Evolutionary conservation across 2,797 vertebrate species (phyloP), one percentile per base, ranked within the genome.

Genomic region (Tiaroga cobitis): DNA sequence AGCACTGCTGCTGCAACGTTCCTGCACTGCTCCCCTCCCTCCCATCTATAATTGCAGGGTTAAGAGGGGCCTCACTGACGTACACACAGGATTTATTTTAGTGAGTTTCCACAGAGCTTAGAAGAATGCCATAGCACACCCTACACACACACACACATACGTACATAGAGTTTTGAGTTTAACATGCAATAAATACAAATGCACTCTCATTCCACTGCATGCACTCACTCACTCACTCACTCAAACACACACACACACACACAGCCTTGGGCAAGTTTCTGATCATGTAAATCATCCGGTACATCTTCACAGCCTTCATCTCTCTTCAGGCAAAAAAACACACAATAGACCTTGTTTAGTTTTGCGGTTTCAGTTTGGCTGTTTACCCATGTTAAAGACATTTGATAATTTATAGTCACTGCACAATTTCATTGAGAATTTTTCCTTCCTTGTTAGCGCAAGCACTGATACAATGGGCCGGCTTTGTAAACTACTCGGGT

Each of bases 21-120:
- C 90, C 88, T 91, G 88, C 88, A 80, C 89, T 90, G 90, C 93
- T 92, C 92, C 92, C 92, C 93, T 83, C 76, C 61, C 51, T 82
- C 56, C 76, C 89, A 72, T 81, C 85, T 16, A 92, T 96, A 96
- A 96, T 96, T 95, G 95, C 94, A 95, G 95, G 94, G 92, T 95
- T 92, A 93, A 90, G 91, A 91, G 93, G 92, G 93, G 93, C 94
- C 95, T 93, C 94, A 93, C 94, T 95, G 95, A 95, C 95, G 94
- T 95, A 95, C 87, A 51, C 70, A n/a, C 94, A 95, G 93, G 94
- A 95, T 95, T 96, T 96, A 95, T 95, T 96, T 96, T 95, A 93
- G 94, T 93, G 92, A 93, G 93, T 95, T 96, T 95, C 94, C 94
- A 95, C 94, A 93, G 93, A 95, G 95, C 93, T 95, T 95, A 95